Base-by-base conservation (phyloP, 2,797 vertebrate species). In the Myripristis murdjan region DNA sequence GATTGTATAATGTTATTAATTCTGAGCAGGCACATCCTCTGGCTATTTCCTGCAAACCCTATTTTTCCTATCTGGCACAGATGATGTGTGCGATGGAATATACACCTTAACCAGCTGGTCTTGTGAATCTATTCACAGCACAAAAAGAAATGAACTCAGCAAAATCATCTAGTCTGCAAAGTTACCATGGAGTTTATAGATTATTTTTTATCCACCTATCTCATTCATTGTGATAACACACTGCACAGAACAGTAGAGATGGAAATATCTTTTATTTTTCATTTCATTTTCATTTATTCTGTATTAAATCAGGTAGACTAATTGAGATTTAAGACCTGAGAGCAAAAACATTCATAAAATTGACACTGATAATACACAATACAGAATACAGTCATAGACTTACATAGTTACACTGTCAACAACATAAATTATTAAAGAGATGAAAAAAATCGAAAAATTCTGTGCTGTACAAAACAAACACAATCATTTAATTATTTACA, bases 1-100 rank as follows among this genome's bases (percentile, higher is more conserved):
- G 51, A 60, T 73, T 65, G 49, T 63, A 43, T 80, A 68, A 77
- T 47, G 16, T 68, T 75, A 77, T 80, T 82, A 72, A 61, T 58
- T 79, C 51, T 51, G 41, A 70, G 60, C 66, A 75, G 79, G 83
- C 49, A 28, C 33, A 57, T 85, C 77, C 70, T 66, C 31, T 23
- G 51, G 72, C 54, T 62, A 57, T 79, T 88, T 80, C 70, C 57
- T 67, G 55, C 6, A 37, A 44, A 53, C 51, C 47, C 5, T 26
- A 39, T 70, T 54, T 52, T 26, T 24, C 35, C 6, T 49, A 64
- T 63, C 41, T 63, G 52, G 11, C 14, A n/a, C 20, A 55, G 23
- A 35, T 75, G 43, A 47, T 43, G 6, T 43, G 24, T 62, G n/a
- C 76, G 43, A 70, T 57, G 10, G 2, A 43, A 33, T 26, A 64